Evolutionary conservation across 1,140 invertebrate species (phyloP).

Genomic region (Sminthurinus signatus): DNA sequence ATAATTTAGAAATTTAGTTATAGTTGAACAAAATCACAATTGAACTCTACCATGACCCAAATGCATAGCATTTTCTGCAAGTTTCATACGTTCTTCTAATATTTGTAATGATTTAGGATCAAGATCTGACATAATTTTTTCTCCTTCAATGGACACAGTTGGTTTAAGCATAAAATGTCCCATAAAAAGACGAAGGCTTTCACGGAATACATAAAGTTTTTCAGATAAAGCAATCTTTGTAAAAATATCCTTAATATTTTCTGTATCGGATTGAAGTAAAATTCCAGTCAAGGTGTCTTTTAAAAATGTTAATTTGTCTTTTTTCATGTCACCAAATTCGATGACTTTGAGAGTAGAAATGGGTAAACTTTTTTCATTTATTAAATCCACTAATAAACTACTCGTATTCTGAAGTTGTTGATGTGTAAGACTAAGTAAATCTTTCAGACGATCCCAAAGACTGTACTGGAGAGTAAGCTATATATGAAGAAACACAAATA

Average conservation of each 20-base stretch:
- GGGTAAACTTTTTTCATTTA: constrained; percentile 67
- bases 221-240: constrained; percentile 56
- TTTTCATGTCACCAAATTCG: constrained; percentile 71
- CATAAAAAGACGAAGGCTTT: constrained; percentile 69
- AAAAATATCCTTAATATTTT: constrained; percentile 59
- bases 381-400: constrained; percentile 69
- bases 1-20: background rate
- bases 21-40: background rate
- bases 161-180: constrained; percentile 66
- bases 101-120: constrained; percentile 9
- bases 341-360: constrained; percentile 82
- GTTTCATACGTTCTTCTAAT: constrained; percentile 27
- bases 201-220: constrained; percentile 64
- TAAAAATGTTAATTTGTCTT: constrained; percentile 60
- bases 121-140: background rate
- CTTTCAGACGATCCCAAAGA: constrained; percentile 88
- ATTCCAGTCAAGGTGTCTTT: constrained; percentile 63
- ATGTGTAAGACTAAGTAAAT: constrained; percentile 57
- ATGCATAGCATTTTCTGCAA: constrained; percentile 32
- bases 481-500: constrained; percentile 43
- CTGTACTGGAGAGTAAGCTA: constrained; percentile 80
- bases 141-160: background rate
- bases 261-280: constrained; percentile 56
- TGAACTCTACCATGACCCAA: constrained; percentile 23
- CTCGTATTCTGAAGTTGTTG: constrained; percentile 68